A percentile compares a stretch with the other conserved stretches of the same genome.
Conservation (phyloP, 2,797 vertebrate species). For the Coregonus sp. region DNA sequence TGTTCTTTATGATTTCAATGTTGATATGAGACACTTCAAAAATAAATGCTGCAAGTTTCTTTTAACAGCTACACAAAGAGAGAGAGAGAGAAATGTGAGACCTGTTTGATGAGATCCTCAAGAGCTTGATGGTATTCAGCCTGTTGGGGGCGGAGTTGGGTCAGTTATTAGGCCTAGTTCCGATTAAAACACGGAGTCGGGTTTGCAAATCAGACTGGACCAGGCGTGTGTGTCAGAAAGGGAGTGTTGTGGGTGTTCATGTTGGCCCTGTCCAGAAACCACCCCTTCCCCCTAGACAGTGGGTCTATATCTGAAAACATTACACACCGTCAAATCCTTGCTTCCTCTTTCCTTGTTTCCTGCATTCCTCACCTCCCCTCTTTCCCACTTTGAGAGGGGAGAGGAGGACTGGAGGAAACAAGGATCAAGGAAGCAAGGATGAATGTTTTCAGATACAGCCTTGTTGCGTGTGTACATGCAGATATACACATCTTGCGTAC, state of each 20-base stretch:
- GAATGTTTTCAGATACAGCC: too few relatives aligned
- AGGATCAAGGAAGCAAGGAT: too few relatives aligned
- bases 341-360: too few relatives aligned
- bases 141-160: conserved; percentile 47
- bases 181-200: conserved; percentile 60
- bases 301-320: too few relatives aligned
- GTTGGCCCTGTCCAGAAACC: not conserved
- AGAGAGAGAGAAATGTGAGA: conserved; percentile 10
- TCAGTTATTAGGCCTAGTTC: conserved; percentile 32
- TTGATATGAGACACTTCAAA: not conserved
- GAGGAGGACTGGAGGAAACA: too few relatives aligned
- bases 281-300: too few relatives aligned
- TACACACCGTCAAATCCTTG: too few relatives aligned
- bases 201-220: conserved; percentile 28
- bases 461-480: too few relatives aligned
- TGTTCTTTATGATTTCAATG: too few relatives aligned
- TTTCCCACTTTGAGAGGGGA: too few relatives aligned
- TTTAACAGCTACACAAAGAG: not conserved
- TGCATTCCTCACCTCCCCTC: too few relatives aligned
- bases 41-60: not conserved
- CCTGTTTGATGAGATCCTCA: conserved; percentile 42
- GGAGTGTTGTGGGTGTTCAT: conserved; percentile 29
- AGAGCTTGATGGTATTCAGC: conserved; percentile 62
- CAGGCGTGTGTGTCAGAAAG: conserved; percentile 25
- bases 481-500: too few relatives aligned